Evolutionary conservation across 1,140 invertebrate genomes (phyloP), one percentile per base, ranked within the genome.

Genomic region (Hylaeus anthracinus): DNA sequence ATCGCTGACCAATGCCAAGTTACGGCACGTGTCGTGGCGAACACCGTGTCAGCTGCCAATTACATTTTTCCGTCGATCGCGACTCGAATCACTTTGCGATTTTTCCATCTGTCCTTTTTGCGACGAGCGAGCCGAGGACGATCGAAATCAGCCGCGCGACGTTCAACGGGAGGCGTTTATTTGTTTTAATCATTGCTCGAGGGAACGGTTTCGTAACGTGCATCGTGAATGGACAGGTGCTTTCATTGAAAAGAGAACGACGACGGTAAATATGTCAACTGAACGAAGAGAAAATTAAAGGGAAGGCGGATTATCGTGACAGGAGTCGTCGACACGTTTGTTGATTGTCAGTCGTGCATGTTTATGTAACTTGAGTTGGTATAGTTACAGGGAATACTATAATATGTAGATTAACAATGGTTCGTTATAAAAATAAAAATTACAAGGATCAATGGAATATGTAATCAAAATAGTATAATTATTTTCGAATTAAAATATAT

Each of bases 1-100:
- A 48, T 26, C 45, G 48, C 51, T 72, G 14, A 64, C 55, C 48
- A 60, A 80, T 73, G 66, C 70, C 61, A 79, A 79, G 48, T 78
- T 45, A 75, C 75, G 58, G 75, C 69, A 37, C 69, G 61, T 72
- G 83, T 82, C 80, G 43, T 67, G 8, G 12, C 43, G 5, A n/a
- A 55, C 37, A 14, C 45, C 55, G 37, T 67, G 43, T 65, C 15
- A 41, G 14, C 56, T 9, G n/a, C 6, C 48, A 48, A 56, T 76
- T 81, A 81, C 39, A 53, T 12, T 15, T n/a, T 63, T 81, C 65
- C 65, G 51, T 61, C 26, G 14, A 65, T 5, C 1, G 12, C 2
- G 39, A 15, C 60, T 2, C 5, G 1, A 14, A 72, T 51, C n/a
- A 6, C 5, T 10, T 39, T 43, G 43, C 26, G 43, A 51, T n/a